A percentile compares a stretch with the other conserved stretches of the same genome.
Evolutionary conservation across 2,797 vertebrate species (phyloP).

Genomic region (Apogon talboti): DNA sequence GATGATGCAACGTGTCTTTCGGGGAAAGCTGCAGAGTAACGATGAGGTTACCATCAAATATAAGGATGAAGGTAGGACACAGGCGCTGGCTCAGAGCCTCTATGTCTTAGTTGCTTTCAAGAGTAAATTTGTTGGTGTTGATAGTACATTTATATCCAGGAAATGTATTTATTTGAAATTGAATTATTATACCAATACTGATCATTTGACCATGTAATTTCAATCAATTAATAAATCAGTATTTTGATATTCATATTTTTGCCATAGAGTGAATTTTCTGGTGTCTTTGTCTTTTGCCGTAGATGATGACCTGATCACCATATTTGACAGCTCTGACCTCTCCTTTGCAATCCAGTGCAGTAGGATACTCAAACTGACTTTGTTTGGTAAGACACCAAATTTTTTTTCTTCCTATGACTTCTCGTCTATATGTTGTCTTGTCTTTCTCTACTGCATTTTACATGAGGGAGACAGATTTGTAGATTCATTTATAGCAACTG

Average conservation of each 20-base stretch:
- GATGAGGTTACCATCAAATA: conserved; percentile 99
- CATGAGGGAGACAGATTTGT: conserved; percentile 8
- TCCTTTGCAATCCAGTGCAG: conserved; percentile 99
- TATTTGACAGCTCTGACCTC: conserved; percentile 99
- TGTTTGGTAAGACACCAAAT: conserved; percentile 92
- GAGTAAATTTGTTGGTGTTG: background rate
- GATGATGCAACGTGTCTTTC: conserved; percentile 99
- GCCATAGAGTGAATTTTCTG: background rate
- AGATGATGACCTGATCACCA: conserved; percentile 99
- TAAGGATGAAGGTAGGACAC: conserved; percentile 93
- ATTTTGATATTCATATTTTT: background rate
- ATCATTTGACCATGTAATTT: conserved; percentile 3
- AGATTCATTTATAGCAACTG: conserved; percentile 25
- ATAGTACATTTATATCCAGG: background rate
- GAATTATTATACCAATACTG: background rate
- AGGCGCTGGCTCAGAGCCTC: no score
- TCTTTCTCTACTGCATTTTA: background rate
- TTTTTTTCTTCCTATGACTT: conserved; percentile 1
- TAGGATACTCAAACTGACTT: conserved; percentile 98
- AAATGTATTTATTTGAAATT: background rate
- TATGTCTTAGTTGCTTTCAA: background rate
- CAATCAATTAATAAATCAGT: background rate
- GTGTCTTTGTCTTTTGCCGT: conserved; percentile 24
- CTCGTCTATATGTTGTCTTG: background rate
- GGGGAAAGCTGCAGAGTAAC: conserved; percentile 96